phyloP scores from a whole-genome alignment of 1,140 invertebrate species.

The Drosophila yakuba region DNA sequence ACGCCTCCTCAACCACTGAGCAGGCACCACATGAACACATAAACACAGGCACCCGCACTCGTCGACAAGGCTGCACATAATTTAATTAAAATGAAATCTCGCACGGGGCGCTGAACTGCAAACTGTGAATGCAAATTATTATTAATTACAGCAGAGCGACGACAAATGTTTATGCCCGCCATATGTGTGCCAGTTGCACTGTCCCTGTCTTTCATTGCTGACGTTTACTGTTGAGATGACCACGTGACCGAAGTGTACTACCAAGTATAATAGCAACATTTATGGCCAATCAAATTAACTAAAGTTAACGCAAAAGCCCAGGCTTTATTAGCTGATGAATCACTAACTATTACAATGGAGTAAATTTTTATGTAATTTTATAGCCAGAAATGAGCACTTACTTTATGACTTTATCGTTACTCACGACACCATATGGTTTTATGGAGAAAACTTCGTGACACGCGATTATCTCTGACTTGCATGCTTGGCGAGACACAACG shows the following conservation, averaged over 20 bases:
- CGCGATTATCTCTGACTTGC: neutral
- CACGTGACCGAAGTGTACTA: neutral
- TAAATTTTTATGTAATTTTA: too few species aligned
- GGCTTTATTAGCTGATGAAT: too few species aligned
- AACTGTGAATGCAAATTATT: slow-evolving; percentile 55
- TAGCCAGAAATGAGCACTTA: too few species aligned
- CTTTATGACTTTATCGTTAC: too few species aligned
- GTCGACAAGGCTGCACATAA: slow-evolving; percentile 40
- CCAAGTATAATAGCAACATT: too few species aligned
- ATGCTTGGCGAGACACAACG: slow-evolving; percentile 11
- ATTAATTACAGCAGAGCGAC: slow-evolving; percentile 50
- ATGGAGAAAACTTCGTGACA: neutral
- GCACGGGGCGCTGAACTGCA: slow-evolving; percentile 47
- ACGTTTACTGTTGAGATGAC: neutral
- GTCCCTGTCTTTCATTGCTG: neutral
- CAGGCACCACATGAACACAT: slow-evolving; percentile 8
- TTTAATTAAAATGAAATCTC: slow-evolving; percentile 54
- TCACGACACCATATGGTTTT: too few species aligned
- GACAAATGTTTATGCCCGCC: slow-evolving; percentile 47
- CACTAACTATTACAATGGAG: too few species aligned
- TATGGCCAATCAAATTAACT: too few species aligned
- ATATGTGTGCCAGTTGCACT: slow-evolving; percentile 38
- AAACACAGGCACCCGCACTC: slow-evolving; percentile 5
- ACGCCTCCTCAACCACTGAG: slow-evolving; percentile 34
- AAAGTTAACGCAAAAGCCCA: too few species aligned